Percentiles rank a stretch among this genome's conserved stretches.
These are phyloP conservation scores for Omphaloscelis lunosa DNA, from an alignment of 2,888 invertebrate genomes.

Conservation along the genomic window DNA sequence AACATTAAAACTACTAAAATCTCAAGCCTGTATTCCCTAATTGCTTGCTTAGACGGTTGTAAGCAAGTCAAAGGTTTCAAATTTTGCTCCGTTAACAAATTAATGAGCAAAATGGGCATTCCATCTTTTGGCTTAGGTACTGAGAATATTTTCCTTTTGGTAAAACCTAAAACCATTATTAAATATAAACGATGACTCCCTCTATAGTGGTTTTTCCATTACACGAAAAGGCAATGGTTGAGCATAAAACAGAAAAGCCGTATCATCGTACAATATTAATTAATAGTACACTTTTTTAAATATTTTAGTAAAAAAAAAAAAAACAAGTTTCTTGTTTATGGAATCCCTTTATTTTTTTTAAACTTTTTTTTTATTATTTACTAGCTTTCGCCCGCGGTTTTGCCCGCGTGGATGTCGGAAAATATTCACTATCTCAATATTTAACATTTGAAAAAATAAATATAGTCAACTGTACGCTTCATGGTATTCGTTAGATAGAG, in stretches of 20 bases:
- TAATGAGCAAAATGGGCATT: background rate
- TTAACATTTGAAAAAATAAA: too few species aligned
- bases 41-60: background rate
- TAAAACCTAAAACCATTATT: slow-evolving; percentile 1
- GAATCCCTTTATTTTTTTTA: background rate
- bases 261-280: background rate
- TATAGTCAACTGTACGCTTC: too few species aligned
- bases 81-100: background rate
- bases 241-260: background rate
- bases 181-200: background rate
- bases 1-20: background rate
- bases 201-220: background rate
- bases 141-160: background rate
- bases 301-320: background rate
- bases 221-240: background rate
- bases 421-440: too few species aligned
- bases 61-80: background rate
- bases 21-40: background rate
- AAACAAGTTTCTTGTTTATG: background rate
- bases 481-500: background rate
- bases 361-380: too few species aligned
- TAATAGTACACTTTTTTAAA: background rate
- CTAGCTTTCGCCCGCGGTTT: too few species aligned
- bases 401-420: too few species aligned
- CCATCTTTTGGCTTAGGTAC: background rate